Base-by-base conservation (phyloP, 1,140 invertebrate species). In the Drosophila elegans region DNA sequence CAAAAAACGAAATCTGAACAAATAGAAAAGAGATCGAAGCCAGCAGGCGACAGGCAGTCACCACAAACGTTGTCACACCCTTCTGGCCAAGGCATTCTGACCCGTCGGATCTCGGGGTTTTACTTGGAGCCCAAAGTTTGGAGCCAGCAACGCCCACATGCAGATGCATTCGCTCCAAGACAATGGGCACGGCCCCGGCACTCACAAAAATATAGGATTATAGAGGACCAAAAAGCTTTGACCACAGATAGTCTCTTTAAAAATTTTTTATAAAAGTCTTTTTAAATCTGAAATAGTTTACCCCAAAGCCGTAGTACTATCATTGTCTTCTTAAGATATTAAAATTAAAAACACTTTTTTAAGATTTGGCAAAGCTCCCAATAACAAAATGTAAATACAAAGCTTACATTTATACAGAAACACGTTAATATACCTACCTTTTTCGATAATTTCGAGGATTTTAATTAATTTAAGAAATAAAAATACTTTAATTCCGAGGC, bases 21-120 rank as follows among this genome's bases (percentile, higher is more conserved):
- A 66, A 66, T 51, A 73, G 48, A 64, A 80, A 77, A 62, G 62
- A 69, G 73, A 67, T 57, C 78, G 64, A 57, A 74, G 56, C 57
- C 74, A 51, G 60, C 60, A 74, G 72, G 71, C 73, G 72, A 83
- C 80, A 67, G 61, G 83, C 81, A 85, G 74, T 85, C 74, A 76
- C 66, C 75, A 71, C 68, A 86, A 88, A 88, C 75, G 80, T 82
- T 85, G 84, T 88, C 84, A 88, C 84, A 88, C 84, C 84, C 84
- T 88, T 88, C 86, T 88, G 84, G 80, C 83, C 77, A 57, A 84
- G 80, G 68, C 80, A 83, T 88, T 88, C 75, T 88, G 84, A 88
- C 84, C 84, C 84, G 78, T 53, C 56, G 73, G 36, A 66, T 49
- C 46, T 42, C 13, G 32, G 53, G 32, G 44, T 55, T 60, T 38